Evolutionary conservation across 2,113 vertebrate species (phyloP).

Genomic region (Crotalus tigris): DNA sequence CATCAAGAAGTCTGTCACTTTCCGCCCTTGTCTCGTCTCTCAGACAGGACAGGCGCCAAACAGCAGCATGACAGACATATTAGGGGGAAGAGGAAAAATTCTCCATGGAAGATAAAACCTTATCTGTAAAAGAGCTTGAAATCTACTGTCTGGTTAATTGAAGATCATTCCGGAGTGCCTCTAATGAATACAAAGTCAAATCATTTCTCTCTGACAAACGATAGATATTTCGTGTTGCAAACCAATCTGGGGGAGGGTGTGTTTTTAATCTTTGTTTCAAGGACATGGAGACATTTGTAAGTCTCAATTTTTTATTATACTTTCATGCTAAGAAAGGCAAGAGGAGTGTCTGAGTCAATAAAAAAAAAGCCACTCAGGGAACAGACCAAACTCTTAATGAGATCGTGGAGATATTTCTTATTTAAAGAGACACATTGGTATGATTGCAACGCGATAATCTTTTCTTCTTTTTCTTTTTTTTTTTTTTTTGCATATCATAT

Average conservation of each 20-base stretch:
- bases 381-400: constrained; percentile 57
- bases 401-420: constrained; percentile 39
- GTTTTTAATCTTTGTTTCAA: constrained; percentile 53
- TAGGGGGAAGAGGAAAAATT: constrained; percentile 19
- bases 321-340: constrained; percentile 55
- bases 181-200: constrained; percentile 59
- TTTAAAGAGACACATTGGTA: constrained; percentile 43
- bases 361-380: constrained; percentile 52
- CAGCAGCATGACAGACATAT: constrained; percentile 36
- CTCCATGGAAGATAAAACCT: constrained; percentile 44
- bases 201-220: constrained; percentile 56
- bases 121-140: constrained; percentile 43
- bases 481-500: constrained; percentile 26
- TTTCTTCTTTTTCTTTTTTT: neutral
- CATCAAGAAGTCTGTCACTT: constrained; percentile 8
- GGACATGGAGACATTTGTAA: constrained; percentile 56
- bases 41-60: constrained; percentile 36
- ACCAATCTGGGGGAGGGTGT: constrained; percentile 35
- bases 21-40: constrained; percentile 5
- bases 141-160: constrained; percentile 55
- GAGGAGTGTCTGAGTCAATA: constrained; percentile 58
- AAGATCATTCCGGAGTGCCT: constrained; percentile 60
- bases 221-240: constrained; percentile 51
- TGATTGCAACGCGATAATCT: constrained; percentile 17
- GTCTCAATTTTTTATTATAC: constrained; percentile 57